Base-by-base conservation (phyloP, 2,113 vertebrate species). In the Axis porcinus region DNA sequence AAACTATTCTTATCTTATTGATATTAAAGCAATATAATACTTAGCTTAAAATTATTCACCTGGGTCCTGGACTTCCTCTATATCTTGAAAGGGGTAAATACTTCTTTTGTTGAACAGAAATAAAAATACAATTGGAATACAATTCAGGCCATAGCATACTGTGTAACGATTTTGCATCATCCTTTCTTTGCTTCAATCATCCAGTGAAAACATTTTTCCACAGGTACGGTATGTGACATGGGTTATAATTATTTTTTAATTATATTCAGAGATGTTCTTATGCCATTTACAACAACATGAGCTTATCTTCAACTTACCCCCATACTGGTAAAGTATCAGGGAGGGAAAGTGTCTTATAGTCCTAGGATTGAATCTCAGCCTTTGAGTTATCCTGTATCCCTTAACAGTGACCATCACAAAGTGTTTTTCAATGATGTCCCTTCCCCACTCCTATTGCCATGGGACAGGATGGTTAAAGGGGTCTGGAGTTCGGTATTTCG, bases 21-120 rank as follows among this genome's bases (percentile, higher is more conserved):
- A 52, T 90, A 96, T 57, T 84, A 95, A 90, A 86, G 50, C 86
- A 95, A 90, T 95, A 90, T 90, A 96, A 97, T 94, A 90, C 36
- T 96, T 96, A 90, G 28, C 30, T 81, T 91, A 85, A 91, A 89
- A 89, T 64, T 95, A 92, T 78, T 94, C 87, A 79, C 7, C 60
- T 91, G 62, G 62, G 55, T 81, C 74, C 27, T 79, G 1, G 82
- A 94, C 25, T 78, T 21, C 0, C 25, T 85, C 52, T 74, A 12
- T 92, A 27, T 82, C 33, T 91, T 76, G 54, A 89, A 89, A 82
- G 3, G 40, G 14, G 50, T 97, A 50, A 60, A 89, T 64, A 90
- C 52, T 91, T 85, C 84, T 67, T 92, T 83, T 90, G 58, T 87
- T 74, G 36, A 92, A 33, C 16, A 94, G 19, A 95, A 97, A 81